Evolutionary conservation across 2,888 invertebrate genomes (phyloP).

Genomic region (Venustoraphidia nigricollis): DNA sequence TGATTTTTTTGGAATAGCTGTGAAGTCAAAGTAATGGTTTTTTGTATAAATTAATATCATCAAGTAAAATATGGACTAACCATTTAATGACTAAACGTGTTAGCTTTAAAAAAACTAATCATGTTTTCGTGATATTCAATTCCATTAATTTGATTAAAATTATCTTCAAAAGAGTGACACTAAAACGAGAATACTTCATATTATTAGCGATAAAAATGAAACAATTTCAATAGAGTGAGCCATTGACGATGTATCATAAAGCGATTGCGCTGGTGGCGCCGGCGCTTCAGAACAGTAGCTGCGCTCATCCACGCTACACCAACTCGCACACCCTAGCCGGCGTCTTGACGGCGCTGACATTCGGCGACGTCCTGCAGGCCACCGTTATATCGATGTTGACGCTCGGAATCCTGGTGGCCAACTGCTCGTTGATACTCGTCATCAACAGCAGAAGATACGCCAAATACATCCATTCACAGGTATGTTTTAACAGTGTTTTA

Average conservation of each 20-base stretch:
- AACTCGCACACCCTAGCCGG: conserved; percentile 33
- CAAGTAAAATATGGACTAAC: no score
- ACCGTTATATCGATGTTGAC: conserved; percentile 61
- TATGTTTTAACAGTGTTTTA: conserved; percentile 23
- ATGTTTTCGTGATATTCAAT: no score
- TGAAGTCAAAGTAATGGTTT: no score
- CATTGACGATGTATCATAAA: conserved; percentile 27
- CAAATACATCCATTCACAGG: conserved; percentile 79
- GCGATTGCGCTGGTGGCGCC: conserved; percentile 64
- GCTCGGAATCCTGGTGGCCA: conserved; percentile 64
- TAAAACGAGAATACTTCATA: no score
- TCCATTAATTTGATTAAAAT: no score
- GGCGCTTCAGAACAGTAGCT: conserved; percentile 68
- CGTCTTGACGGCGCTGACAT: conserved; percentile 44
- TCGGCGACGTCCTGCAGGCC: conserved; percentile 61
- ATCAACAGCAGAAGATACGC: conserved; percentile 71
- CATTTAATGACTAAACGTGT: no score
- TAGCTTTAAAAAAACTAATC: no score
- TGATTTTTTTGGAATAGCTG: no score
- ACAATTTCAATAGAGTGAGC: no score
- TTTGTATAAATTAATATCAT: no score
- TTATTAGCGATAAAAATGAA: no score
- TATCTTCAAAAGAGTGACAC: no score
- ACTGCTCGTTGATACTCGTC: conserved; percentile 65
- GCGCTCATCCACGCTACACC: conserved; percentile 51